Evolutionary conservation across 2,888 invertebrate species (phyloP), one percentile per base, ranked within the genome.

Genomic region (Heteropelma amictum): DNA sequence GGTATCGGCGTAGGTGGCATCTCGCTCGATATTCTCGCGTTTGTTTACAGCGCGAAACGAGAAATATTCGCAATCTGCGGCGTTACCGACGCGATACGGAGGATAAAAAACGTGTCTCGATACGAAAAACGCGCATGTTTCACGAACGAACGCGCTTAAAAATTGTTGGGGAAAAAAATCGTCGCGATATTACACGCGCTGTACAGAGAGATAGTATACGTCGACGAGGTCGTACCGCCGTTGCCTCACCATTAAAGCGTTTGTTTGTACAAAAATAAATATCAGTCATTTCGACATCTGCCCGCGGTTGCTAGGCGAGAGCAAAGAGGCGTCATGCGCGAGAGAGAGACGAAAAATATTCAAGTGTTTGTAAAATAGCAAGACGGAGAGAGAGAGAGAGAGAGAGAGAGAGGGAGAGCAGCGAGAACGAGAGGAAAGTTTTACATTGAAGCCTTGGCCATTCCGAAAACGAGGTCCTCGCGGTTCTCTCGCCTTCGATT

Each of bases 251-350:
- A 82, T 84, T 83, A 83, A 85, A 84, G 82, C 84, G 84, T 83
- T 84, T 84, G 86, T 87, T 86, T 86, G 83, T 83, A 84, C 81
- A 82, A 86, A 85, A 86, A 86, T 83, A 84, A 86, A 84, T 84
- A 85, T 80, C 77, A 76, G 76, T 75, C 74, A 65, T 77, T 79
- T 71, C 77, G 69, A 72, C 80, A 79, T 76, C 73, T 77, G 76
- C n/a, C n/a, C n/a, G 74, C 53, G 63, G 76, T 71, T 76, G 72
- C 76, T 72, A 76, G 72, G 76, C 76, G 45, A 63, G 56, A 53
- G 60, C 35, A 63, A 75, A 38, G 26, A 67, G 51, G 49, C 35
- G 45, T n/a, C 26, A 19, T 30, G 45, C 28, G 60, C 30, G 14
- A 40, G 40, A 21, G 40, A 30, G 49, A 33, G 40, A 69, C 21